Base-by-base conservation (phyloP, 2,113 vertebrate genomes). In the Scalopus aquaticus region DNA sequence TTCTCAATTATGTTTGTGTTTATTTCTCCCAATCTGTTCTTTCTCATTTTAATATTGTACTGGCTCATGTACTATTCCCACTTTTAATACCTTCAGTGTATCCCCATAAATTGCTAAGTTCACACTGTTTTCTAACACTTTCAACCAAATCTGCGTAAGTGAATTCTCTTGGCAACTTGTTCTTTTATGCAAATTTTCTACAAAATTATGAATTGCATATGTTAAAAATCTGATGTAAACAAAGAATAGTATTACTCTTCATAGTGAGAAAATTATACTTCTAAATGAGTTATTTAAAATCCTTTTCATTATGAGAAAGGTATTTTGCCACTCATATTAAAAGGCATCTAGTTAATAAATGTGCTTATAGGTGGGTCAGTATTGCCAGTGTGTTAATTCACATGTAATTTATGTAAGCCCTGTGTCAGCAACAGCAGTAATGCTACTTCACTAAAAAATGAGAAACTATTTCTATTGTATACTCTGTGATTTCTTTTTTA, bases 321-420 rank as follows among this genome's bases (percentile, higher is more conserved):
- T 70, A 96, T 89, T 83, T 44, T 88, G 56, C 65, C 94, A 95
- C 84, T 95, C 92, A 94, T 76, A 94, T 97, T 96, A 87, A 94
- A 95, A 96, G 67, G 62, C 89, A 90, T 87, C 94, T 95, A 79
- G 39, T 86, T 54, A 65, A 79, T 26, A 94, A 85, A 95, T 79
- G 49, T 94, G 72, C 95, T 95, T 95, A 96, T 90, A 90, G 74
- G 94, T 93, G 51, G 90, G 91, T 94, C 49, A 64, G 37, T 83
- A 90, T 79, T 95, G 94, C 65, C 94, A 96, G 77, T 96, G 91
- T 95, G 94, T 96, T 94, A 96, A 93, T 91, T 96, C 92, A 95
- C 90, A 95, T 74, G 94, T 97, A 96, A 84, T 81, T 96, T 51
- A 37, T 78, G 65, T 77, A 94, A 90, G 91, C 77, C 87, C 90